Evolutionary conservation across 2,888 invertebrate genomes (phyloP).

Genomic region (Andricus quercusramuli): DNA sequence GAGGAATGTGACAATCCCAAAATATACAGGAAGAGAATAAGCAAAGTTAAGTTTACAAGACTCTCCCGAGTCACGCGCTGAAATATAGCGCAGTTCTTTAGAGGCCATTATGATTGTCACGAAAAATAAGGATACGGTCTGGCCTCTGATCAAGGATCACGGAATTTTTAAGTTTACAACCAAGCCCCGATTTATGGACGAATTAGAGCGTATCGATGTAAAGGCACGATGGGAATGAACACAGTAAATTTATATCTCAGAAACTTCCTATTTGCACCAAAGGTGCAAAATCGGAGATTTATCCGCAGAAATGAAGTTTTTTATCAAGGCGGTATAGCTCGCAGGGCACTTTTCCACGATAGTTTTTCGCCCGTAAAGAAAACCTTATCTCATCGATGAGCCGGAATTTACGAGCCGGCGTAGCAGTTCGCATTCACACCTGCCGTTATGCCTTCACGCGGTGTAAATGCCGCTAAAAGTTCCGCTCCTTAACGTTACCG

Average conservation of each 20-base stretch:
- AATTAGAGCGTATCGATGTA: neutral
- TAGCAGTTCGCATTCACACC: slow-evolving; percentile 25
- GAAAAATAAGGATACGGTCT: no score
- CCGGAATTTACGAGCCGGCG: slow-evolving; percentile 35
- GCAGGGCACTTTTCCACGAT: slow-evolving; percentile 4
- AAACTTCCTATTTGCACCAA: neutral
- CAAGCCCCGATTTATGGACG: neutral
- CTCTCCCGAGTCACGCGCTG: no score
- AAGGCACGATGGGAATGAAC: neutral
- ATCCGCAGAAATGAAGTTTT: slow-evolving; percentile 1
- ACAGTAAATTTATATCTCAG: neutral
- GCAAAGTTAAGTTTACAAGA: no score
- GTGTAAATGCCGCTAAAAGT: slow-evolving; percentile 42
- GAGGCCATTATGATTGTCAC: no score
- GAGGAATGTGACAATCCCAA: no score
- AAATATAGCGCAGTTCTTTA: no score
- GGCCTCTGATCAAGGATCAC: no score
- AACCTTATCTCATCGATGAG: slow-evolving; percentile 38
- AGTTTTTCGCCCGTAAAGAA: slow-evolving; percentile 12
- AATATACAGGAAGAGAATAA: no score
- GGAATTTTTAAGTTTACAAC: neutral
- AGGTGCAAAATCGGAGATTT: slow-evolving; percentile 15
- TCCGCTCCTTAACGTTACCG: slow-evolving; percentile 40
- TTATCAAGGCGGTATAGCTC: neutral
- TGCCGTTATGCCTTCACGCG: slow-evolving; percentile 32